Evolutionary conservation across 2,888 invertebrate species (phyloP).

Genomic region (Lycophotia porphyrea): DNA sequence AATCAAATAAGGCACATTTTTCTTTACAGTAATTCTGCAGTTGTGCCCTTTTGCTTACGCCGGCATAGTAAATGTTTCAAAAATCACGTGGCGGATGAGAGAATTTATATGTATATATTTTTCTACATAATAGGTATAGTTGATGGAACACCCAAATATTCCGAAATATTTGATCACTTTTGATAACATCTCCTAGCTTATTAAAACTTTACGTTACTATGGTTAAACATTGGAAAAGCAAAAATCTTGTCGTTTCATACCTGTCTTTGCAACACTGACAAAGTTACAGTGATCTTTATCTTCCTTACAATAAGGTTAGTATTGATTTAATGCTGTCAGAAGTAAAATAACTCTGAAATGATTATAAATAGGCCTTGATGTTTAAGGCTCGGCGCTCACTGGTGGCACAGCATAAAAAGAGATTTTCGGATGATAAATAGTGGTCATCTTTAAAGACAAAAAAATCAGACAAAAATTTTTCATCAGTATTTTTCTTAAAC

Average conservation of each 20-base stretch:
- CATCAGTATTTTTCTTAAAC: too few relatives aligned
- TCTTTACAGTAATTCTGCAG: neutral
- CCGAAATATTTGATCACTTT: too few relatives aligned
- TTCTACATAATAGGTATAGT: constrained; percentile 14
- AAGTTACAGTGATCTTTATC: too few relatives aligned
- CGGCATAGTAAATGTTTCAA: neutral
- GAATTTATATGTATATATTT: constrained; percentile 37
- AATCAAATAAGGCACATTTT: neutral
- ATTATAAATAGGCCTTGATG: neutral
- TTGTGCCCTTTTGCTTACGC: neutral
- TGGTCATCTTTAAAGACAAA: too few relatives aligned
- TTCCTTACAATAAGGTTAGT: too few relatives aligned
- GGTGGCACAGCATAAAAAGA: neutral
- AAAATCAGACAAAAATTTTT: too few relatives aligned
- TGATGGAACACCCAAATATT: too few relatives aligned
- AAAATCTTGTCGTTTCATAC: too few relatives aligned
- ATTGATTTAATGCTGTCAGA: too few relatives aligned
- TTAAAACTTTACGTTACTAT: neutral
- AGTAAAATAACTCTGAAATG: neutral
- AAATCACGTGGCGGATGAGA: constrained; percentile 42
- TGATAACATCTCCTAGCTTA: neutral
- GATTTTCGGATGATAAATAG: neutral
- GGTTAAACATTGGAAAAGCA: too few relatives aligned
- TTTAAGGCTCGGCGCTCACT: neutral
- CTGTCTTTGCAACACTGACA: too few relatives aligned